Evolutionary conservation across 2,113 vertebrate species (phyloP).

Genomic region (Ellobius talpinus): DNA sequence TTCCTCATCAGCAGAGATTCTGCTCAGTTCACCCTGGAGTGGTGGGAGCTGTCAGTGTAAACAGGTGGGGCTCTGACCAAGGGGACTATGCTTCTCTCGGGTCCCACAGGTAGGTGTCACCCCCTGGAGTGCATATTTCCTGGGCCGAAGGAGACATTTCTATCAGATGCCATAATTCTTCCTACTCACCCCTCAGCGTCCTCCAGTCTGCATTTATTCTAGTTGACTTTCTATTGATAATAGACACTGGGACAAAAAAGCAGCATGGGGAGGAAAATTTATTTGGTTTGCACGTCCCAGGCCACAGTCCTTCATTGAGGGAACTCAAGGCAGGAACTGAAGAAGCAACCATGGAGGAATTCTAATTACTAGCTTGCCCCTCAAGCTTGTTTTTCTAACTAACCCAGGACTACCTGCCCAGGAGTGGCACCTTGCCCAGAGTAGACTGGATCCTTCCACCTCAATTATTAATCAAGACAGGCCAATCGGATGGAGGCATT

Average conservation of each 20-base stretch:
- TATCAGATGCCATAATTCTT: neutral
- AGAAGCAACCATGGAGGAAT: neutral
- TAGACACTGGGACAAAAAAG: neutral
- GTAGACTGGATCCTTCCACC: neutral
- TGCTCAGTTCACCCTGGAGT: neutral
- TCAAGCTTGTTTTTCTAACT: neutral
- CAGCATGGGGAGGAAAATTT: neutral
- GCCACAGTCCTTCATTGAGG: neutral
- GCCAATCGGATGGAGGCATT: too few species aligned
- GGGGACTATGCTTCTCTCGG: neutral
- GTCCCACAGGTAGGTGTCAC: neutral
- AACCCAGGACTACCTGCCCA: neutral
- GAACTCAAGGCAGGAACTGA: neutral
- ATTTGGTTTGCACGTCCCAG: neutral
- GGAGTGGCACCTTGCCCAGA: neutral
- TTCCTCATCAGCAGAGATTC: constrained; percentile 63
- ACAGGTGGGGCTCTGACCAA: neutral
- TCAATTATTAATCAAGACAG: neutral
- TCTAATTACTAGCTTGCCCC: neutral
- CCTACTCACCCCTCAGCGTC: neutral
- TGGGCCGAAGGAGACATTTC: neutral
- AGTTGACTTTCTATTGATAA: neutral
- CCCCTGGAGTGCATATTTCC: neutral
- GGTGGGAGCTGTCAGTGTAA: neutral
- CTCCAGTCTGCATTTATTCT: neutral